Conservation (phyloP, 1,140 invertebrate genomes). For the Apis mellifera region DNA sequence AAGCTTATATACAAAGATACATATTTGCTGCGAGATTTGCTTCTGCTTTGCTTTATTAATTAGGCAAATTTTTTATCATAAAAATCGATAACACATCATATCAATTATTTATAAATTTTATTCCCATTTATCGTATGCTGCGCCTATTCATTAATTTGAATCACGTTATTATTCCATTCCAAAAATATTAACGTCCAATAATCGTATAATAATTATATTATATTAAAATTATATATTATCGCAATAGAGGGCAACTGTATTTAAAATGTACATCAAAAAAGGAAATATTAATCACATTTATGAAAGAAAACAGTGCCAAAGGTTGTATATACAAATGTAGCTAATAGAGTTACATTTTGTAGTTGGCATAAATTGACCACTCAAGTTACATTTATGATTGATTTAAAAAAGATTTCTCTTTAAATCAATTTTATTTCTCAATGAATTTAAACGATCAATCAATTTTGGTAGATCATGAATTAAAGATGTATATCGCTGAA, state of each 20-base stretch:
- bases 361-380: too few relatives aligned
- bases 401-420: too few relatives aligned
- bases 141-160: background rate
- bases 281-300: background rate
- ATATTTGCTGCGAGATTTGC: conserved; percentile 5
- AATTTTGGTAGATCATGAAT: background rate
- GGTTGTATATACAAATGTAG: too few relatives aligned
- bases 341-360: too few relatives aligned
- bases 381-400: too few relatives aligned
- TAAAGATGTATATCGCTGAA: background rate
- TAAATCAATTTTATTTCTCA: background rate
- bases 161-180: background rate
- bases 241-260: background rate
- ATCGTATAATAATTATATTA: background rate
- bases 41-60: conserved; percentile 28
- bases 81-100: background rate
- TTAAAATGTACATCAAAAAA: background rate
- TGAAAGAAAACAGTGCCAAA: background rate
- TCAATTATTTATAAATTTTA: too few relatives aligned
- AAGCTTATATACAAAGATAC: background rate
- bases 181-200: too few relatives aligned
- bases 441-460: background rate
- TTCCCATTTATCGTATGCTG: background rate
- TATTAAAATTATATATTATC: too few relatives aligned
- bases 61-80: background rate